These are phyloP conservation scores for Lateolabrax maculatus DNA, from an alignment of 2,797 vertebrate genomes.

Conservation along the genomic window DNA sequence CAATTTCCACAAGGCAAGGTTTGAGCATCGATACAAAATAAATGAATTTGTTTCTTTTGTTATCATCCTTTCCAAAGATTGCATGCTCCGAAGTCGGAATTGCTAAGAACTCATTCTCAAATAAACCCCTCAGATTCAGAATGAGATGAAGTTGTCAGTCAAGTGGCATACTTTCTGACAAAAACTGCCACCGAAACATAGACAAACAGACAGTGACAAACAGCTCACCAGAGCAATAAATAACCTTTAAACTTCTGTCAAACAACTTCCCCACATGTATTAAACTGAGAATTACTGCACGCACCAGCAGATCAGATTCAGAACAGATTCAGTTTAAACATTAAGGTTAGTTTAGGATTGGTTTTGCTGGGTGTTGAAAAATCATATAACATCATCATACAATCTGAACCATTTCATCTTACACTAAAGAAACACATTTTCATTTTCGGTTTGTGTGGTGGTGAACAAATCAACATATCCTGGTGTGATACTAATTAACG, in stretches of 20 bases:
- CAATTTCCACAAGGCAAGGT: constrained; percentile 2
- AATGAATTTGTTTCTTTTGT: constrained; percentile 14
- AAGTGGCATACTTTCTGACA: not conserved
- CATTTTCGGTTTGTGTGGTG: not conserved
- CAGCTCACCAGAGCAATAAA: not conserved
- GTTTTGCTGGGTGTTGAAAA: too few relatives aligned
- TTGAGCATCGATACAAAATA: not conserved
- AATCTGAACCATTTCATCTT: not conserved
- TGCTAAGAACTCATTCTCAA: not conserved
- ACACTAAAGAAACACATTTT: not conserved
- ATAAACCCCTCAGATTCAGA: not conserved
- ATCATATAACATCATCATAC: too few relatives aligned
- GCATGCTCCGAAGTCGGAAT: not conserved
- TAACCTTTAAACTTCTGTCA: not conserved
- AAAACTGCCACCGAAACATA: not conserved
- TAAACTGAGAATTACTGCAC: not conserved
- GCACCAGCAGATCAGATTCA: too few relatives aligned
- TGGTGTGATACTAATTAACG: not conserved
- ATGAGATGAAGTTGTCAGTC: constrained; percentile 11
- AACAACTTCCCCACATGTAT: not conserved
- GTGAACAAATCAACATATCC: not conserved
- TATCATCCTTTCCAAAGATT: not conserved
- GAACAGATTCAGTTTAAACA: not conserved
- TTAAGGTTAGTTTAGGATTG: not conserved
- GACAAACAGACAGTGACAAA: not conserved